Evolutionary conservation across 2,888 invertebrate species (phyloP), one percentile per base, ranked within the genome.

Genomic region (Abrostola tripartita): DNA sequence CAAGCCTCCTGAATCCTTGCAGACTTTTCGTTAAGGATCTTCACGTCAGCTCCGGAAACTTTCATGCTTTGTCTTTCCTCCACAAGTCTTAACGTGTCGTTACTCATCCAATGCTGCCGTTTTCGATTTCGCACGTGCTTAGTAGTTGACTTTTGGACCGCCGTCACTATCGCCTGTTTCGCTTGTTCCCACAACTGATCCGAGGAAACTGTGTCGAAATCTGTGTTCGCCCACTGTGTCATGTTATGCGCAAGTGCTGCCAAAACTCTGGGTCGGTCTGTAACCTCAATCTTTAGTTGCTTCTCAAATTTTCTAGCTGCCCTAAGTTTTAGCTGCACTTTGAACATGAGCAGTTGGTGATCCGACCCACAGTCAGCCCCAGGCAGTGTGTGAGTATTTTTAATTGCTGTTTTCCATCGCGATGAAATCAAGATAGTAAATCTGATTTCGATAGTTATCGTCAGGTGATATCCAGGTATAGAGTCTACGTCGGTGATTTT

Each of bases 391-490:
- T 52, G 54, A 0, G 40, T 35, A 41, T 68, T 68, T 14, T 6
- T 35, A 0, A 74, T 58, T 0, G 55, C 67, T 0, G 57, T 61
- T 55, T 35, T 57, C 65, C 68, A 74, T 10, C 68, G 52, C 1
- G 63, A 56, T 10, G 42, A 8, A 7, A 65, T 61, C n/a, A 73
- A 7, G 4, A 72, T 68, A 76, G 37, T 70, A 71, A 4, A 72
- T 72, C 55, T 76, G 76, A 14, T 72, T 68, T 0, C 67, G 51
- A 14, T 58, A 40, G 0, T 38, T 58, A 5, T 56, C 71, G 9
- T 58, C 65, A 4, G 71, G 65, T 24, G 68, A 62, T 10, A 41
- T 68, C 71, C 68, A 68, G 0, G 71, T 74, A 9, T 71, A 73
- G 0, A 70, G 58, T 9, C 68, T 57, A 12, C 69, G 35, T 2